Base-by-base conservation (phyloP, 2,797 vertebrate genomes). In the Synanceia verrucosa region DNA sequence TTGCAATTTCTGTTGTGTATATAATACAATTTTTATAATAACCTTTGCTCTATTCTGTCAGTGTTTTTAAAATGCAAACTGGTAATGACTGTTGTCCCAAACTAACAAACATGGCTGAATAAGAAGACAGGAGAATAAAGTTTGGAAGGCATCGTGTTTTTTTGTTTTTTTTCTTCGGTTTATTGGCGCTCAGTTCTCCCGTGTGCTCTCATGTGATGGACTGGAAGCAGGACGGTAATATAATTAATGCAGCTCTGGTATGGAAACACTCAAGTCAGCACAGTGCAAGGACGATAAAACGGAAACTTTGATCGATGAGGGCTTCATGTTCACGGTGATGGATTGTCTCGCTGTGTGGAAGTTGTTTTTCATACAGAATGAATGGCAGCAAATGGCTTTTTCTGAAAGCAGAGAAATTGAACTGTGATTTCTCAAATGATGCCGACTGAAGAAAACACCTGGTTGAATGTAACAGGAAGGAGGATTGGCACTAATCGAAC, bases 1-100 rank as follows among this genome's bases (percentile, higher is more conserved):
- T 52, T 73, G 21, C n/a, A 39, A 57, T 83, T 81, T 60, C 5
- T 81, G 61, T 62, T 86, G 74, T 85, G 71, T 81, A 81, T 53
- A 76, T 82, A 83, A 18, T 58, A 39, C 18, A 26, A 26, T 81
- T 78, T 82, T 73, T 83, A 68, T 75, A 51, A 65, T 74, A 61
- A 68, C 34, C 29, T 24, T 28, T 65, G 47, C 19, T 63, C 19
- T 60, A 70, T 53, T 71, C 72, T 66, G 29, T 71, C 55, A 46
- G 56, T 61, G 33, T 74, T 82, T 73, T 81, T 66, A 69, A 71
- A 76, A 47, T 46, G 51, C 24, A 62, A 43, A 59, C 67, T 57
- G 65, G 39, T 63, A 67, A 18, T 26, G 24, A 55, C 34, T 14
- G 36, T 29, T 60, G 58, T 73, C 52, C 34, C 18, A 41, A 36